Conservation (phyloP, 2,888 invertebrate species). For the Drosophila ustulata region DNA sequence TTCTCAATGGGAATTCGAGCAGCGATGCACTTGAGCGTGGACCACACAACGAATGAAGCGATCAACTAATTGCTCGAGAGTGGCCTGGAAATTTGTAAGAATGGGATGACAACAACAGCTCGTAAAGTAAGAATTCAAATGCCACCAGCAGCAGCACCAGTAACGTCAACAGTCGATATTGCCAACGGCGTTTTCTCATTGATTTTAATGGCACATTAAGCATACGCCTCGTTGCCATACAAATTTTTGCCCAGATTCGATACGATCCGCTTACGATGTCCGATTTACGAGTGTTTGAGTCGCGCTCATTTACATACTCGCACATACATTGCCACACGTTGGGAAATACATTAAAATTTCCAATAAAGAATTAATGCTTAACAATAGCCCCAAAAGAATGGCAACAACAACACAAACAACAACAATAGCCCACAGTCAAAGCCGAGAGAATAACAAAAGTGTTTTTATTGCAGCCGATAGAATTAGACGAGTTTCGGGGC, state of each 20-base stretch:
- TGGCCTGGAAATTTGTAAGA: constrained; percentile 33
- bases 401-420: constrained; percentile 21
- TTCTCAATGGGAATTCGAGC: constrained; percentile 18
- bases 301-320: constrained; percentile 55
- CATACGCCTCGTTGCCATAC: constrained; percentile 75
- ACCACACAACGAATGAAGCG: constrained; percentile 72
- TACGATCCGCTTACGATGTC: constrained; percentile 25
- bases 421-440: constrained; percentile 6
- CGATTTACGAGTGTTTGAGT: constrained; percentile 46
- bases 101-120: constrained; percentile 39
- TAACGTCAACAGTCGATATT: constrained; percentile 8
- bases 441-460: constrained; percentile 23
- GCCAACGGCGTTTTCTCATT: constrained; percentile 61
- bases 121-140: constrained; percentile 63
- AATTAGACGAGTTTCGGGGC: constrained; percentile 49
- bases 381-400: constrained; percentile 34
- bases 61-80: constrained; percentile 70
- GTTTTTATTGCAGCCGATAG: constrained; percentile 66
- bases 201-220: constrained; percentile 77
- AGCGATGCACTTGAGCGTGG: constrained; percentile 60
- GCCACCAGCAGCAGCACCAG: constrained; percentile 43
- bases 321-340: constrained; percentile 34
- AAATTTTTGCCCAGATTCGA: constrained; percentile 48
- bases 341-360: constrained; percentile 55
- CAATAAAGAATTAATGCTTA: constrained; percentile 50